Percentiles rank a stretch among this genome's conserved stretches.
phyloP scores from a whole-genome alignment of 2,797 vertebrate genomes.

The Psittacula derbiana region DNA sequence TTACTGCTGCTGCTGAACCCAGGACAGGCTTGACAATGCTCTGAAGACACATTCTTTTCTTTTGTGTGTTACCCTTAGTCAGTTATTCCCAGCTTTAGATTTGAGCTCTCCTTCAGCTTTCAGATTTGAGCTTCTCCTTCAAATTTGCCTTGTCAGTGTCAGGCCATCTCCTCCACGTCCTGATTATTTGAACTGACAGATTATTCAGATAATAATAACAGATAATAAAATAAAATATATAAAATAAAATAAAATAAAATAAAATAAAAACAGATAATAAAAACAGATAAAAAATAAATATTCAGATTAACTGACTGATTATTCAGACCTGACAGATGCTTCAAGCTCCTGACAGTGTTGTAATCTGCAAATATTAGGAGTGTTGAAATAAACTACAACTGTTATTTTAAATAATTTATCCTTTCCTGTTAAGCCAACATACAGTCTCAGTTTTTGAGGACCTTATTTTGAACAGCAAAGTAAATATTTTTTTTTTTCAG shows the following conservation, averaged over 20 bases:
- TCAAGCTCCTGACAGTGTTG: background rate
- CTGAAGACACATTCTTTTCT: background rate
- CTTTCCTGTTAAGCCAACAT: background rate
- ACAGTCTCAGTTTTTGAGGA: background rate
- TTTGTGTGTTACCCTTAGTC: background rate
- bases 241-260: too few species aligned
- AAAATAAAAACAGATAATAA: too few species aligned
- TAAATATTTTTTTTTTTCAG: background rate
- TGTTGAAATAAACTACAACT: background rate
- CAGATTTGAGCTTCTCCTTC: background rate
- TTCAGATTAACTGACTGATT: too few species aligned
- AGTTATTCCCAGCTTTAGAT: background rate
- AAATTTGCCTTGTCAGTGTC: background rate
- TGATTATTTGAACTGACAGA: background rate
- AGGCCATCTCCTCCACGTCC: background rate
- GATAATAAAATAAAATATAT: too few species aligned
- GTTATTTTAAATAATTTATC: background rate
- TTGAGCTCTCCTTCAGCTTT: background rate
- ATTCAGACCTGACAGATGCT: background rate
- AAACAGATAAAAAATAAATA: too few species aligned
- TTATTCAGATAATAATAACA: too few species aligned
- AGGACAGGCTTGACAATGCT: background rate
- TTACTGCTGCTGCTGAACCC: too few species aligned
- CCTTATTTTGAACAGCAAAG: background rate
- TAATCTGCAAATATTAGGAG: background rate